Conservation (phyloP, 2,113 vertebrate genomes). For the Petaurus breviceps region DNA sequence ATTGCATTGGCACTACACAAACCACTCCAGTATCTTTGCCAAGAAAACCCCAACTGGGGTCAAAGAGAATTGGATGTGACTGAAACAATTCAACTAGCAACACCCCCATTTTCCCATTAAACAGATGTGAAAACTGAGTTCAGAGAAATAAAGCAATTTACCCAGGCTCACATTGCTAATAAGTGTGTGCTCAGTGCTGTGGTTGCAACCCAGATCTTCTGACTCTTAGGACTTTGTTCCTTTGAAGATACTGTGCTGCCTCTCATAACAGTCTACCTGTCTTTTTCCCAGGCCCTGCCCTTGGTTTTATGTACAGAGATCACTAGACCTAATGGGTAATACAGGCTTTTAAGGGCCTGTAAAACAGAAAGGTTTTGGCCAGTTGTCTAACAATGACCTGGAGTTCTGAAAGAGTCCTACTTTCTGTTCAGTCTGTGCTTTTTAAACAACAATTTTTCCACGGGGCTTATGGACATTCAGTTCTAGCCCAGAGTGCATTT, state of each 20-base stretch:
- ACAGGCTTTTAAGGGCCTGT: background rate
- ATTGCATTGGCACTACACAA: too few species aligned
- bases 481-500: constrained; percentile 68
- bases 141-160: background rate
- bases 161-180: background rate
- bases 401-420: constrained; percentile 45
- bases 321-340: background rate
- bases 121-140: background rate
- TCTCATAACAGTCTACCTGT: background rate
- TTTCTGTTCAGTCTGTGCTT: constrained; percentile 51
- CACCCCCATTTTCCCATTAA: background rate
- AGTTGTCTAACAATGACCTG: background rate
- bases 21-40: background rate
- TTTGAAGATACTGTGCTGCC: background rate
- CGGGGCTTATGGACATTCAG: constrained; percentile 52
- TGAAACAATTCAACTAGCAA: background rate
- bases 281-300: background rate
- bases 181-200: background rate
- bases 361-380: constrained; percentile 16
- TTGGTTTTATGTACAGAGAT: background rate
- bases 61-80: background rate
- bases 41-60: background rate
- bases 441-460: constrained; percentile 64
- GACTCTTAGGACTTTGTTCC: background rate
- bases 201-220: background rate